Evolutionary conservation across 2,888 invertebrate genomes (phyloP).

Genomic region (Macaria notata): DNA sequence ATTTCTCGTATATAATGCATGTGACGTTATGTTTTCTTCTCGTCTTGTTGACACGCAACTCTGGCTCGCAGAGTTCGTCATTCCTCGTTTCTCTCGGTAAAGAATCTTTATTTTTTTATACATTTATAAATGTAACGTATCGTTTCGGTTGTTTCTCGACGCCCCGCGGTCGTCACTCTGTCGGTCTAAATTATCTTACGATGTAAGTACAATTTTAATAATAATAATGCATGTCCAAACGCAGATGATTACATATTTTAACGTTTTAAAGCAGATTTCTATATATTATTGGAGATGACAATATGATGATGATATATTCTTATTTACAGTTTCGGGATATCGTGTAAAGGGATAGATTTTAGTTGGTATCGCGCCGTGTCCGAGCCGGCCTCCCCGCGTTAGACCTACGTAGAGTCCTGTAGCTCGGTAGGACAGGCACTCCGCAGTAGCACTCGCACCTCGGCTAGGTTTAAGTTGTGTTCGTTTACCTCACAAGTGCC

Average conservation of each 20-base stretch:
- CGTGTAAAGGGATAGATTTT: conserved; percentile 43
- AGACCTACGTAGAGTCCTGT: conserved; percentile 33
- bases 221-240: conserved; percentile 72
- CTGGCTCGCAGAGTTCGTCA: conserved; percentile 60
- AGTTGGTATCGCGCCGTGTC: conserved; percentile 40
- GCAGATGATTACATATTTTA: conserved; percentile 72
- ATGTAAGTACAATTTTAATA: conserved; percentile 72
- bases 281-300: conserved; percentile 76
- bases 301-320: conserved; percentile 69
- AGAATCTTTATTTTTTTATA: conserved; percentile 81
- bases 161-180: conserved; percentile 54
- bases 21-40: conserved; percentile 19
- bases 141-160: conserved; percentile 45
- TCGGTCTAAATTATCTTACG: conserved; percentile 72
- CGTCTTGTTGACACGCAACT: conserved; percentile 35
- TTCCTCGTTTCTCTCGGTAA: conserved; percentile 72
- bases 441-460: conserved; percentile 37
- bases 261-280: conserved; percentile 75
- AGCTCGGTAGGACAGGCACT: conserved; percentile 2
- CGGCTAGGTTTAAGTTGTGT: conserved; percentile 61
- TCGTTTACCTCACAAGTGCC: conserved; percentile 76
- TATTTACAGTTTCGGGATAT: conserved; percentile 72
- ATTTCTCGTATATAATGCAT: conserved; percentile 15
- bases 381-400: conserved; percentile 31
- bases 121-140: conserved; percentile 54